A percentile compares a stretch with the other conserved stretches of the same genome.
phyloP scores from a whole-genome alignment of 2,797 vertebrate genomes.

The Chanos chanos region DNA sequence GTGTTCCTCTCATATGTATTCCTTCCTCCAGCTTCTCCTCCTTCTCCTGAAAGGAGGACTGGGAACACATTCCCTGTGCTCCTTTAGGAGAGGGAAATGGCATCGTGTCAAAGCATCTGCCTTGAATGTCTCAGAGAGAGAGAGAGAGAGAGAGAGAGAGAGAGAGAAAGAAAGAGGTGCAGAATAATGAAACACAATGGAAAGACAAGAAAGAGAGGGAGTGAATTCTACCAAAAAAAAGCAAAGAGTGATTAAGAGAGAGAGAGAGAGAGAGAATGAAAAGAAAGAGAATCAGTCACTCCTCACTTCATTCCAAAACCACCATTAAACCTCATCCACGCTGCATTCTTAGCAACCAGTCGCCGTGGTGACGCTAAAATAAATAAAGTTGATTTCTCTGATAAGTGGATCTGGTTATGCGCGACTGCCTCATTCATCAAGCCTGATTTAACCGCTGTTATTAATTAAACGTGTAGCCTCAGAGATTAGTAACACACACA shows the following conservation, averaged over 20 bases:
- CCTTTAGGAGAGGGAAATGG: no score
- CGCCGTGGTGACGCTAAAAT: conserved; percentile 14
- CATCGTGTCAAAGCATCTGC: no score
- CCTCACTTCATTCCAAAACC: background rate
- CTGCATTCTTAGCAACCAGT: conserved; percentile 1
- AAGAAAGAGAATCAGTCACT: background rate
- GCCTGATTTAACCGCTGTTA: conserved; percentile 64
- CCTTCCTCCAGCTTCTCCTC: no score
- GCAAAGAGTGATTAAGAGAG: background rate
- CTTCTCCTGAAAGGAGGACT: no score
- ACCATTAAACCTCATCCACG: background rate
- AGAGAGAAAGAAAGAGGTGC: conserved; percentile 26
- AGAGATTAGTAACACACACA: conserved; percentile 23
- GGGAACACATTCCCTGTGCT: no score
- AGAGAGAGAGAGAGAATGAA: background rate
- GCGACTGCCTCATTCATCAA: conserved; percentile 61
- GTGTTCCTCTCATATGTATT: no score
- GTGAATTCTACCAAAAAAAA: conserved; percentile 13
- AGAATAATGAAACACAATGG: background rate
- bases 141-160: conserved; percentile 12
- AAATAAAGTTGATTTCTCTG: conserved; percentile 39
- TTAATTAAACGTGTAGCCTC: conserved; percentile 63
- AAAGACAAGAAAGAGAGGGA: background rate
- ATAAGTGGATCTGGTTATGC: conserved; percentile 60
- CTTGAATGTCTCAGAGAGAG: no score